Evolutionary conservation across 1,140 invertebrate genomes (phyloP).

Genomic region (Bombus polaris): DNA sequence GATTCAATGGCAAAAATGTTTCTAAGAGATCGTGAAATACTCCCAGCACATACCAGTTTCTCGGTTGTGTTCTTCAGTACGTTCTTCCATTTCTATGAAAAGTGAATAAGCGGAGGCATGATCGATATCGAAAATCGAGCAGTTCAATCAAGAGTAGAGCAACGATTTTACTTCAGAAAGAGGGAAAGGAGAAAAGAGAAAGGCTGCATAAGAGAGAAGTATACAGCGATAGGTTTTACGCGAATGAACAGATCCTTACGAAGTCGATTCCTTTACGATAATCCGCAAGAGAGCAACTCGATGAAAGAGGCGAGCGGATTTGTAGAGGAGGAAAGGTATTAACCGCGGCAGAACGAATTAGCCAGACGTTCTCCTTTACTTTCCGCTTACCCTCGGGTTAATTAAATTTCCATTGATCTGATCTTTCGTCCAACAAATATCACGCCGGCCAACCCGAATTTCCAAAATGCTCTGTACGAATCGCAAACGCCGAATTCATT

Average conservation of each 20-base stretch:
- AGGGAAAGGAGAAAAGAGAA: background rate
- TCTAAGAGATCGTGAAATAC: constrained; percentile 4
- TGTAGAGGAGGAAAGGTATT: constrained; percentile 13
- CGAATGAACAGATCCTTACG: constrained; percentile 12
- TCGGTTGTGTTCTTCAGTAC: background rate
- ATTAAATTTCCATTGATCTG: constrained; percentile 55
- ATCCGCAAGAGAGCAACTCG: constrained; percentile 47
- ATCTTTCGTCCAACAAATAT: constrained; percentile 23
- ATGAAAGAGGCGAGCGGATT: constrained; percentile 42
- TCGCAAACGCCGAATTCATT: background rate
- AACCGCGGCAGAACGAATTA: constrained; percentile 50
- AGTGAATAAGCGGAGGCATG: background rate
- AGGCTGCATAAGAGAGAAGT: background rate
- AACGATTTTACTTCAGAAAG: constrained; percentile 44
- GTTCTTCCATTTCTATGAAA: background rate
- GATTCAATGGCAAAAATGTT: background rate
- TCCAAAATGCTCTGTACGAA: background rate
- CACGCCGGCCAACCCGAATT: constrained; percentile 3
- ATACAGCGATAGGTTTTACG: constrained; percentile 29
- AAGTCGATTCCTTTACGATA: constrained; percentile 51
- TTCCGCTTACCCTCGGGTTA: constrained; percentile 38
- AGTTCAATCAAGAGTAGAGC: constrained; percentile 40
- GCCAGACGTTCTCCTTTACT: constrained; percentile 15
- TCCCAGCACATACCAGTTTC: background rate
- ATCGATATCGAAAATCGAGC: constrained; percentile 15